Evolutionary conservation across 37 sponge, comb jelly and placozoan species (phyloP).

Genomic region (Spongilla lacustris): DNA sequence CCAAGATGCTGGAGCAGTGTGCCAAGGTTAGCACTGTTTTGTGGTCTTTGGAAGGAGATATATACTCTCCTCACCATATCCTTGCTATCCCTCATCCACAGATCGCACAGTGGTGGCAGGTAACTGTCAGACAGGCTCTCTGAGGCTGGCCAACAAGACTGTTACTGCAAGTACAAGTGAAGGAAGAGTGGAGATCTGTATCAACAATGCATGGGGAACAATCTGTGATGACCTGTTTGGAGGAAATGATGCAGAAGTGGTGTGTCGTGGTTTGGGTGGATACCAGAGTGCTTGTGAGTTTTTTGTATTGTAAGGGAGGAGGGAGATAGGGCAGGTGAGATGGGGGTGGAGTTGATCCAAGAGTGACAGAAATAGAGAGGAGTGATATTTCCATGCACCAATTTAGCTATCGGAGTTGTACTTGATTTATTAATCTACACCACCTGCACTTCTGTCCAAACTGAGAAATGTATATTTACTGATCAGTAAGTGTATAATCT

Average conservation of each 20-base stretch:
- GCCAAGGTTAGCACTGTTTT: constrained; percentile 10
- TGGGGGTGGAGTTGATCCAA: not conserved
- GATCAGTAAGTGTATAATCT: too few relatives aligned
- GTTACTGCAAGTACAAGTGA: constrained; percentile 4
- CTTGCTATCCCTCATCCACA: not conserved
- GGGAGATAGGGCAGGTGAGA: not conserved
- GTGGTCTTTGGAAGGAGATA: not conserved
- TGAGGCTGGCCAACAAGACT: constrained; percentile 22
- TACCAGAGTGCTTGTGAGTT: not conserved
- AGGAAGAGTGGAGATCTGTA: constrained; percentile 52
- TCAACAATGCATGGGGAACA: constrained; percentile 56
- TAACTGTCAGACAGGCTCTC: constrained; percentile 11
- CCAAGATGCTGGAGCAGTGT: constrained; percentile 33
- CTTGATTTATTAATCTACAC: too few relatives aligned
- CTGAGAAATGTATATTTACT: too few relatives aligned
- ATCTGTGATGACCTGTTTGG: constrained; percentile 40
- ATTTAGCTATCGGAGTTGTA: too few relatives aligned
- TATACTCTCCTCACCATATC: not conserved
- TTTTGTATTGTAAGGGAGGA: not conserved
- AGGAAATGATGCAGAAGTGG: constrained; percentile 35
- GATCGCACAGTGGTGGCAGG: not conserved
- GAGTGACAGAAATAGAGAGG: not conserved
- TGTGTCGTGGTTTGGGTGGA: constrained; percentile 38
- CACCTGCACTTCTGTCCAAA: too few relatives aligned
- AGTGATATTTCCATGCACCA: too few relatives aligned